Evolutionary conservation across 1,140 invertebrate species (phyloP), one percentile per base, ranked within the genome.

Genomic region (Drosophila parvula): DNA sequence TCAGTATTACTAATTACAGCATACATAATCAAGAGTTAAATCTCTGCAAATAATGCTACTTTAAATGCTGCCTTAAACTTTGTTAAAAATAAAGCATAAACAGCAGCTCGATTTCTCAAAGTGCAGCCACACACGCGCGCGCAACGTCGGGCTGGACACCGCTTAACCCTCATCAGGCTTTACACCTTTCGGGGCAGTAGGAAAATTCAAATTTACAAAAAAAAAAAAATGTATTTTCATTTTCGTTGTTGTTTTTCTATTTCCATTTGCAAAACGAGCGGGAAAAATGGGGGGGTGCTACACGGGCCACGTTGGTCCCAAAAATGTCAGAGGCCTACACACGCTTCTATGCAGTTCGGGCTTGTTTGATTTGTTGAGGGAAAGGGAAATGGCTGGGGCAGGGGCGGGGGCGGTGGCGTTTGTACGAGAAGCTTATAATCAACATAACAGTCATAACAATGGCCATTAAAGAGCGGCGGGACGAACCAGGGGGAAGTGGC

Each of bases 151-250:
- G 62, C 14, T 57, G 68, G 76, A 53, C 56, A 73, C 63, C 73
- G 74, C 74, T 77, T 77, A 77, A 79, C 77, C 76, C 77, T 79
- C 77, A 79, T 79, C 77, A 79, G 76, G 76, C 76, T 79, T 79
- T 79, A 79, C 76, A 79, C 76, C 76, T 79, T 79, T 79, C 74
- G 59, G 75, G 55, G 60, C 69, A 79, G 67, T 73, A 41, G 44
- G 48, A 79, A 76, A 79, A 79, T 79, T 79, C 60, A 79, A 79
- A 79, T 79, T 73, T 73, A 77, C 43, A 50, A 73, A 69, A 77
- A 60, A 69, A 50, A 73, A 69, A 77, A 60, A 69, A 68, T 59
- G 38, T 50, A 68, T 60, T 75, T 41, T 28, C n/a, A 30, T 73
- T 55, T 43, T 61, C 41, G 47, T 73, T 73, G 45, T 60, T 67